phyloP scores from a whole-genome alignment of 2,113 vertebrate species.

The Pelodiscus sinensis region DNA sequence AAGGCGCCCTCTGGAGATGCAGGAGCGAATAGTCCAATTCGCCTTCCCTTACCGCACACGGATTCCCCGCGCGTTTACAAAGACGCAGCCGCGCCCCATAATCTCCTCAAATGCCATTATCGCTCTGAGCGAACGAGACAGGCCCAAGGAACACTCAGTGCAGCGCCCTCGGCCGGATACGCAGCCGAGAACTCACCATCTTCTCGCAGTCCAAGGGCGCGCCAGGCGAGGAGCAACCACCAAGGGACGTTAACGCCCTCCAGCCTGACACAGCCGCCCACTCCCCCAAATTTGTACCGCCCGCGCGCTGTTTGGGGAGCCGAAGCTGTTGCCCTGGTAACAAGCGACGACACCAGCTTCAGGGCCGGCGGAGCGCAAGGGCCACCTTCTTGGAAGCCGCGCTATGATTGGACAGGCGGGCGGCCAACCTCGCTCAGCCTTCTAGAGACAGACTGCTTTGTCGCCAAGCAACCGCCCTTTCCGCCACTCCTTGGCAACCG shows the following conservation, averaged over 20 bases:
- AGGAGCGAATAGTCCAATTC: neutral
- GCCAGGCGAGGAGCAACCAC: neutral
- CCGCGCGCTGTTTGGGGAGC: neutral
- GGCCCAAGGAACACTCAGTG: neutral
- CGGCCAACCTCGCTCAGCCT: no score
- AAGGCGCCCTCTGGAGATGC: neutral
- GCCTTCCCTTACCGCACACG: no score
- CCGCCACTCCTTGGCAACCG: no score
- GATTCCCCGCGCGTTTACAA: neutral
- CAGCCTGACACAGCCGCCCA: neutral
- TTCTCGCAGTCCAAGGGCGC: neutral
- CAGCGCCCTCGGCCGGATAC: neutral
- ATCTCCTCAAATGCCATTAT: no score
- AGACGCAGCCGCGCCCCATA: neutral
- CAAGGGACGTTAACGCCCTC: neutral
- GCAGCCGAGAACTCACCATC: neutral
- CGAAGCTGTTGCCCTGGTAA: conserved; percentile 5
- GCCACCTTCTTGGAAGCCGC: no score
- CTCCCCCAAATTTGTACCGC: neutral
- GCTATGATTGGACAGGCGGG: neutral
- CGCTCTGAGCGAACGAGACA: neutral
- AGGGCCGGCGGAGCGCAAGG: neutral
- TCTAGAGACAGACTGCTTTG: neutral
- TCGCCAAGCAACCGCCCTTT: neutral
- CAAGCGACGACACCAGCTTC: neutral